Evolutionary conservation across 2,113 vertebrate species (phyloP).

Genomic region (Ageneiosus marmoratus): DNA sequence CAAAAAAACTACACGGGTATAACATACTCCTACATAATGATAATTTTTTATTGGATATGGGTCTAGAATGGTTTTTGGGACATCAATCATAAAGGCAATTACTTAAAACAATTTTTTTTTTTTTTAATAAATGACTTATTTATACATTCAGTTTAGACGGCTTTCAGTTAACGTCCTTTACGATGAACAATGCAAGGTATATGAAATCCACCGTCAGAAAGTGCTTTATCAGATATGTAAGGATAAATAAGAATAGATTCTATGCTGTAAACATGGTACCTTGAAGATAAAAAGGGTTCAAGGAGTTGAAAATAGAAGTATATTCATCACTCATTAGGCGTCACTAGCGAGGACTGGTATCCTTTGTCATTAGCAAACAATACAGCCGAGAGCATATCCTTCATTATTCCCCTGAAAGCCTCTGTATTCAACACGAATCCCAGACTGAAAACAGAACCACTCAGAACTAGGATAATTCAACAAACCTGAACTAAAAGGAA

Average conservation of each 20-base stretch:
- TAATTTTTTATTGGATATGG: no score
- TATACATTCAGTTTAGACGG: no score
- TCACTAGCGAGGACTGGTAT: neutral
- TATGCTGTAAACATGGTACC: neutral
- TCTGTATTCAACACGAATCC: neutral
- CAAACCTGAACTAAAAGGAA: neutral
- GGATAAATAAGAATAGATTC: neutral
- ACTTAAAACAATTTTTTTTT: no score
- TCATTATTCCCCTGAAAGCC: conserved; percentile 3
- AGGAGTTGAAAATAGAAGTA: neutral
- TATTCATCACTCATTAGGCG: neutral
- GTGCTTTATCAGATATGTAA: neutral
- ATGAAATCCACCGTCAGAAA: neutral
- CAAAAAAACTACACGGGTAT: no score
- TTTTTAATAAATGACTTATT: no score
- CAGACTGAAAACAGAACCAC: neutral
- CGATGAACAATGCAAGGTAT: no score
- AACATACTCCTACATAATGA: no score
- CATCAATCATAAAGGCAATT: no score
- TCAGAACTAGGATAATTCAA: neutral
- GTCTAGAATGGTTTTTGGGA: no score
- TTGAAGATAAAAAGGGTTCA: neutral
- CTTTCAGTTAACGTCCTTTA: no score
- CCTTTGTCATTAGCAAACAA: conserved; percentile 4
- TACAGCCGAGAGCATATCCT: neutral